Base-by-base conservation (phyloP, 2,888 invertebrate species). In the Tenthredo scrophulariae region DNA sequence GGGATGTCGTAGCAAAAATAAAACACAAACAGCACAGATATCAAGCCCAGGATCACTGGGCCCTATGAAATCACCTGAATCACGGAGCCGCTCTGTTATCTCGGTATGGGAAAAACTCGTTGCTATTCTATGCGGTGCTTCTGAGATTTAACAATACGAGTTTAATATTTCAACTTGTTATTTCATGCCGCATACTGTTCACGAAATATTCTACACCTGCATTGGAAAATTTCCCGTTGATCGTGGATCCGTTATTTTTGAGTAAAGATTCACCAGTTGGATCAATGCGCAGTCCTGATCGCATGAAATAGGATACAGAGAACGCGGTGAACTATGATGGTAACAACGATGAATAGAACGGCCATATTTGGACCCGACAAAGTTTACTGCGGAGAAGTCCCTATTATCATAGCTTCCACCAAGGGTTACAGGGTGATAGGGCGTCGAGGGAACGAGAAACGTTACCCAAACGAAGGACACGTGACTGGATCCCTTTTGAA, bases 401-500 rank as follows among this genome's bases (percentile, higher is more conserved):
- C 79, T 40, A 80, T 62, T 80, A 80, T 80, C 62, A 80, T 62
- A n/a, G 62, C 62, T 62, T 58, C 62, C 13, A 80, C 80, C 50
- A 37, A 80, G 62, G 80, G 80, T 80, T 80, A 80, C 62, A 26
- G 40, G 80, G 80, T 80, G 80, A 62, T 62, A 80, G 58, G 37
- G 22, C 58, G 58, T 80, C 62, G 62, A 40, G 80, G 80, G 33
- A 58, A 50, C 50, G 77, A 33, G 50, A 50, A 54, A 50, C 77
- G 77, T 77, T 77, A 77, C 46, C 77, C 77, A 77, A 77, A 77
- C 62, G 33, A 80, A 62, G 80, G 62, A 80, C 80, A 58, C 80
- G 58, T 37, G 58, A 58, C 80, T 80, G 33, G 40, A 62, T 80
- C 58, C 80, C 58, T 62, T 80, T 80, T 40, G 62, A 80, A 80